Evolutionary conservation across 2,797 vertebrate genomes (phyloP).

Genomic region (Eulemur coronatus): DNA sequence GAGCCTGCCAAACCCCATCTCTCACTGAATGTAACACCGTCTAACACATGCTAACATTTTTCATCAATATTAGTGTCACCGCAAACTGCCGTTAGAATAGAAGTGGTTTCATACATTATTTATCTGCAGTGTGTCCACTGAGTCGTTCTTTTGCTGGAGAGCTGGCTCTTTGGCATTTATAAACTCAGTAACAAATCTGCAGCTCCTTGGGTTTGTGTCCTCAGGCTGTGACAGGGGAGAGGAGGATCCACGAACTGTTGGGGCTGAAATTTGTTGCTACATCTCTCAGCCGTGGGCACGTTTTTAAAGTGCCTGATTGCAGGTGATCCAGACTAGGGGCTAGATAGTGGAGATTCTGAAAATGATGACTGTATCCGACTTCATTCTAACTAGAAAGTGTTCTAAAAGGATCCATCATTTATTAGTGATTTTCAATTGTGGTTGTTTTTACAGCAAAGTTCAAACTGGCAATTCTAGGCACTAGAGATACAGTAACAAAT

Average conservation of each 20-base stretch:
- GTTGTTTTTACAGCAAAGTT: slow-evolving; percentile 10
- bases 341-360: neutral
- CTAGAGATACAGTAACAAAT: neutral
- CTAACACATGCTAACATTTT: slow-evolving; percentile 38
- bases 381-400: neutral
- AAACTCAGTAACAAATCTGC: slow-evolving; percentile 3
- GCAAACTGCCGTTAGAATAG: slow-evolving; percentile 10
- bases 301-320: neutral
- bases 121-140: neutral
- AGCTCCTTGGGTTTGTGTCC: neutral
- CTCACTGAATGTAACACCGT: neutral
- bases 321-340: neutral
- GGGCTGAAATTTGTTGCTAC: neutral
- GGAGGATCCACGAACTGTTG: neutral
- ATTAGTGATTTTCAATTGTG: neutral
- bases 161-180: slow-evolving; percentile 21
- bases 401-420: neutral
- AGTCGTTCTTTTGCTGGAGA: slow-evolving; percentile 1
- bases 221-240: neutral
- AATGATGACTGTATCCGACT: neutral
- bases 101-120: slow-evolving; percentile 59
- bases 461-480: neutral
- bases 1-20: neutral
- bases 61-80: slow-evolving; percentile 36
- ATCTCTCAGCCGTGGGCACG: neutral